A percentile compares a stretch with the other conserved stretches of the same genome.
phyloP scores from a whole-genome alignment of 2,797 vertebrate species.

The Lithobates pipiens region DNA sequence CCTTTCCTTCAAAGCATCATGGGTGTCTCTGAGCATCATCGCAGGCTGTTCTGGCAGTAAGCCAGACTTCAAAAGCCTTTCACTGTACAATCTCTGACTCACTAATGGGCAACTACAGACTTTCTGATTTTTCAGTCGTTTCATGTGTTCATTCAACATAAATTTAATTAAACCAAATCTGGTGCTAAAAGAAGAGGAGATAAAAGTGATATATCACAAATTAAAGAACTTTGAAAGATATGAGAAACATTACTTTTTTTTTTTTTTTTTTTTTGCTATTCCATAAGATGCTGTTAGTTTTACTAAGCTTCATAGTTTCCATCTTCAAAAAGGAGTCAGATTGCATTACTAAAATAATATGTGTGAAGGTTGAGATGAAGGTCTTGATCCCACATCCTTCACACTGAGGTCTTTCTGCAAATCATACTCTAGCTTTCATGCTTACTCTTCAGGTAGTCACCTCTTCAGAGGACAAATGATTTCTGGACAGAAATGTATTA shows the following conservation, averaged over 20 bases:
- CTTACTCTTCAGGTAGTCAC: constrained; percentile 79
- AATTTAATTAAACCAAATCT: constrained; percentile 88
- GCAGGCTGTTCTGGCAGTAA: constrained; percentile 81
- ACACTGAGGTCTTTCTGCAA: constrained; percentile 77
- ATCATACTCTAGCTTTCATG: constrained; percentile 77
- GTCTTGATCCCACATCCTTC: constrained; percentile 78
- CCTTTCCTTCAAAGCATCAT: constrained; percentile 82
- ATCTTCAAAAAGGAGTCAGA: constrained; percentile 65
- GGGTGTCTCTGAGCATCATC: constrained; percentile 80
- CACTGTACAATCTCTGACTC: constrained; percentile 80
- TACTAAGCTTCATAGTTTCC: constrained; percentile 73
- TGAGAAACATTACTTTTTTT: constrained; percentile 72
- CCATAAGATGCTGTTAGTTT: constrained; percentile 79
- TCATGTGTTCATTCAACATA: constrained; percentile 85
- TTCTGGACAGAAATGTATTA: not conserved
- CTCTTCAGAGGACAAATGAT: constrained; percentile 76
- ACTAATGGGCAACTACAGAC: constrained; percentile 84
- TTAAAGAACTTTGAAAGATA: constrained; percentile 81
- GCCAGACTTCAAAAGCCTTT: constrained; percentile 85
- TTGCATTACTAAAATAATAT: constrained; percentile 83
- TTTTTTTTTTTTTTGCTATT: constrained; percentile 56
- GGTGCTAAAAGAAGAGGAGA: constrained; percentile 80
- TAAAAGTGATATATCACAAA: constrained; percentile 82
- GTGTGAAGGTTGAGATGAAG: constrained; percentile 78
- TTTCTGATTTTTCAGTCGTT: constrained; percentile 83